A percentile compares a stretch with the other conserved stretches of the same genome.
phyloP scores from a whole-genome alignment of 2,888 invertebrate genomes.

The Octonoba sinensis region DNA sequence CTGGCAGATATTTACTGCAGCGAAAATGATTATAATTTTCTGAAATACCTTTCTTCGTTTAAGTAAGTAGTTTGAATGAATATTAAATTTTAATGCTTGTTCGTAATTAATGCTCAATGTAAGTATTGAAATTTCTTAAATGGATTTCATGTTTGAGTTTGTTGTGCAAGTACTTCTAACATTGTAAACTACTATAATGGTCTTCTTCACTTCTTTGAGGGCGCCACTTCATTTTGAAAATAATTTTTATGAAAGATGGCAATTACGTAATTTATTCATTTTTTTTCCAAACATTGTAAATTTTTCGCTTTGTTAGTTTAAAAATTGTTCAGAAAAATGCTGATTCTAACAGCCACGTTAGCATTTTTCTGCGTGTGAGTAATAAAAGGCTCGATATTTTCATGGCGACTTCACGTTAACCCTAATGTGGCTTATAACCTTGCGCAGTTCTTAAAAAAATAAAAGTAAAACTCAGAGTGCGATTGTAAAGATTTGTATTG shows the following conservation, averaged over 20 bases:
- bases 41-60: slow-evolving; percentile 32
- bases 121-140: slow-evolving; percentile 22
- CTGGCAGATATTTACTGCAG: slow-evolving; percentile 35
- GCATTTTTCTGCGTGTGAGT: not conserved
- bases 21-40: slow-evolving; percentile 43
- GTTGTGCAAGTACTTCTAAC: slow-evolving; percentile 41
- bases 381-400: not conserved
- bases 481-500: too few species aligned
- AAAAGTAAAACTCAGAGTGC: too few species aligned
- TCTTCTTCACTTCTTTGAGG: slow-evolving; percentile 58
- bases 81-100: slow-evolving; percentile 46
- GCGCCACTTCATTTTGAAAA: slow-evolving; percentile 62
- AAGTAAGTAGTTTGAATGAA: slow-evolving; percentile 37
- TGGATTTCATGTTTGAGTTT: slow-evolving; percentile 34
- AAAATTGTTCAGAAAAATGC: slow-evolving; percentile 23
- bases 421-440: slow-evolving; percentile 7
- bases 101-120: slow-evolving; percentile 25
- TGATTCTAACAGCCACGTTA: not conserved
- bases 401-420: slow-evolving; percentile 9
- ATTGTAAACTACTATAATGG: slow-evolving; percentile 41
- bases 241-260: slow-evolving; percentile 54
- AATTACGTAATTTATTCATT: slow-evolving; percentile 34
- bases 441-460: not conserved
- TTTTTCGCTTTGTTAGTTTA: not conserved
- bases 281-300: slow-evolving; percentile 32